Evolutionary conservation across 2,113 vertebrate genomes (phyloP).

Genomic region (Sinocyclocheilus grahami): DNA sequence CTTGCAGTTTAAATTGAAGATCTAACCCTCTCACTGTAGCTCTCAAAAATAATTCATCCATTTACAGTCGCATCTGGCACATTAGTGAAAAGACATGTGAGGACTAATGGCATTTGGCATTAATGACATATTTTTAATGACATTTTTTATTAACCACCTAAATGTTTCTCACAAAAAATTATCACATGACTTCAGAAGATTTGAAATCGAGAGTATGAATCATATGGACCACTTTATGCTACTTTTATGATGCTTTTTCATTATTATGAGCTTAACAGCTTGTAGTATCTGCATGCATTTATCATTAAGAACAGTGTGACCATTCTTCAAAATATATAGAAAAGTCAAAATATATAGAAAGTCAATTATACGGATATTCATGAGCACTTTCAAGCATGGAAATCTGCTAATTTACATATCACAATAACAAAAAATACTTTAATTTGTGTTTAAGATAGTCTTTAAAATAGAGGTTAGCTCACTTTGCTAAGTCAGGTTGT

Average conservation of each 20-base stretch:
- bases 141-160: not conserved
- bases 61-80: not conserved
- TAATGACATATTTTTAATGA: not conserved
- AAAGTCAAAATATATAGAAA: too few species aligned
- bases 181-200: too few species aligned
- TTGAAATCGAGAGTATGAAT: too few species aligned
- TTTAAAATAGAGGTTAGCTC: not conserved
- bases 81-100: not conserved
- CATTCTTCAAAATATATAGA: too few species aligned
- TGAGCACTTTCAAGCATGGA: too few species aligned
- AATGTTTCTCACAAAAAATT: too few species aligned
- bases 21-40: not conserved
- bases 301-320: not conserved
- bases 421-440: too few species aligned
- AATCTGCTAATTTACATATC: too few species aligned
- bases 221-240: too few species aligned
- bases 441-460: too few species aligned
- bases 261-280: not conserved
- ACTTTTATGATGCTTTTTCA: not conserved
- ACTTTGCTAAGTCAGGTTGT: not conserved
- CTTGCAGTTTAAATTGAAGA: not conserved
- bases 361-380: too few species aligned
- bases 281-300: not conserved
- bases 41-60: not conserved
- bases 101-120: not conserved